Evolutionary conservation across 2,113 vertebrate genomes (phyloP), one percentile per base, ranked within the genome.

Genomic region (Neodontobutis hainanensis): DNA sequence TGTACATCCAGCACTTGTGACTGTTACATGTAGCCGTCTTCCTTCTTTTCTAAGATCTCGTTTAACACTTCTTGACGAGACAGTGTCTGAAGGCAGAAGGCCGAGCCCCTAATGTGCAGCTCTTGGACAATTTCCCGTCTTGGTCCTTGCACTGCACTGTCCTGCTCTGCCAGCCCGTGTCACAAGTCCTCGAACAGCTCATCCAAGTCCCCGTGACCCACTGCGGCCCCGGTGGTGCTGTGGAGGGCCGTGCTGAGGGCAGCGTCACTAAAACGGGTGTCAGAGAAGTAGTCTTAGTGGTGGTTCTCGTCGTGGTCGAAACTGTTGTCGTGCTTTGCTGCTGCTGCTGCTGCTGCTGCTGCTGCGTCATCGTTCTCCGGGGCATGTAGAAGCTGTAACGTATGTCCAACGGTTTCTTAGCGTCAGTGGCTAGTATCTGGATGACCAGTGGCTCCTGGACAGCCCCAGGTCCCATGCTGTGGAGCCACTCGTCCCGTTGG

Each of bases 81-180:
- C 97, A 99, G 61, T 97, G 95, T 87, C 95, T 98, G 88, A 99
- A 99, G 0, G 94, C 96, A 0, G 96, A 95, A 4, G 96, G 97
- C 68, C 97, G 94, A 65, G 92, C 86, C 10, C 86, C 79, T 46
- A 98, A 92, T 36, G 86, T 67, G 67, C 97, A 99, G 19, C 94
- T 94, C 81, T 98, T 97, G 0, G 95, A 93, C 78, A 99, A 81
- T 68, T 95, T 95, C 19, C 93, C 94, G 6, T 93, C 91, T 2
- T 71, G 87, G 0, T 97, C 95, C 83, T 96, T 95, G 85, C 97
- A 99, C 82, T 98, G 97, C 44, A 99, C 97, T 16, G 95, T 98
- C 88, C 97, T 94, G 61, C 96, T 98, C 87, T 99, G 97, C 97
- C 97, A 99, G 61, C 96, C 97, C 0, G 93, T 95, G 89, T 98